These are phyloP conservation scores for Corapipo altera DNA, from an alignment of 2,113 vertebrate species.

Conservation along the genomic window DNA sequence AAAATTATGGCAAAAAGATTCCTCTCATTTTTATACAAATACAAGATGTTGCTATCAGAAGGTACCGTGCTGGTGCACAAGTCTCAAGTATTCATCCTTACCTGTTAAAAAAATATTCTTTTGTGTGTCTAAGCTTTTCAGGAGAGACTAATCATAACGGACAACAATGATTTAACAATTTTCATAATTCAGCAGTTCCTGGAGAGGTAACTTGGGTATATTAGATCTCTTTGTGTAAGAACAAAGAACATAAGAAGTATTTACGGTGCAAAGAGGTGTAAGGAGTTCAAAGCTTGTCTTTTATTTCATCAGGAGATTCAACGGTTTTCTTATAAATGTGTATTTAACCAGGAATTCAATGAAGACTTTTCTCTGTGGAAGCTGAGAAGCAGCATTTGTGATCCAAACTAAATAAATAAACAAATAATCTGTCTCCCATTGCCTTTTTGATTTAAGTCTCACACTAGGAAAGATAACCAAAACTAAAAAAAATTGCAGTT, in stretches of 20 bases:
- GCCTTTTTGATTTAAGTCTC: not conserved
- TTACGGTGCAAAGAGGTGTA: not conserved
- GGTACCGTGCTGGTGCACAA: not conserved
- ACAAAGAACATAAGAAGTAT: not conserved
- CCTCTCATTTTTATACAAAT: not conserved
- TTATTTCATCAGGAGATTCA: not conserved
- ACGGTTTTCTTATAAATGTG: not conserved
- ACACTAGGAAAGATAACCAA: not conserved
- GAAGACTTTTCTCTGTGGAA: not conserved
- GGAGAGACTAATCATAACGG: not conserved
- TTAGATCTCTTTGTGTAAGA: not conserved
- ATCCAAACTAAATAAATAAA: not conserved
- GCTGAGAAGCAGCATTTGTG: not conserved
- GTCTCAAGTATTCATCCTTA: not conserved
- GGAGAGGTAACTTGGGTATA: not conserved
- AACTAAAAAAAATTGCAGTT: not conserved
- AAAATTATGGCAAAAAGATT: not conserved
- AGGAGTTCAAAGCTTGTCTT: not conserved
- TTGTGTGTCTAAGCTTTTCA: not conserved
- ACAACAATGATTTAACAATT: not conserved
- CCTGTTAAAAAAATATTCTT: not conserved
- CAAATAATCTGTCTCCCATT: not conserved
- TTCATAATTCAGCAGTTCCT: not conserved
- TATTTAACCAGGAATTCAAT: not conserved
- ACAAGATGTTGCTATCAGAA: not conserved